A percentile compares a stretch with the other conserved stretches of the same genome.
These are phyloP conservation scores for Otis tarda DNA, from an alignment of 2,113 vertebrate genomes.

Conservation along the genomic window DNA sequence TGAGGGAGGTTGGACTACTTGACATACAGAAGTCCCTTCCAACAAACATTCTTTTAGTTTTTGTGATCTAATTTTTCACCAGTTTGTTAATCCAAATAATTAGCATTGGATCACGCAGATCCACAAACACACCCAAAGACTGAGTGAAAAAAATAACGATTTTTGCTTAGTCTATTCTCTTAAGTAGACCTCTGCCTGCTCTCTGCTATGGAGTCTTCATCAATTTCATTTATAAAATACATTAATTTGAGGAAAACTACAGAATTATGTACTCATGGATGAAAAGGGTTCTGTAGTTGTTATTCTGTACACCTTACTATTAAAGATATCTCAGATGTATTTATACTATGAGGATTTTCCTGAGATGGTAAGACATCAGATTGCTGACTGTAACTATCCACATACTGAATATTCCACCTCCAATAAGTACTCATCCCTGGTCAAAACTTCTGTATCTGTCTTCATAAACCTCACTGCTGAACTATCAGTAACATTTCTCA, in stretches of 20 bases:
- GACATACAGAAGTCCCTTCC: neutral
- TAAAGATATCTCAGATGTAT: neutral
- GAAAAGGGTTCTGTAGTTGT: neutral
- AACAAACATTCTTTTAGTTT: neutral
- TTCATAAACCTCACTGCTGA: neutral
- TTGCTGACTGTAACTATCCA: neutral
- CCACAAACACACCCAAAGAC: neutral
- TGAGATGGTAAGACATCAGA: neutral
- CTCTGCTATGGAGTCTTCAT: neutral
- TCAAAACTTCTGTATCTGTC: neutral
- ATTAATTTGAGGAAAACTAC: neutral
- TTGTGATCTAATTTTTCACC: neutral
- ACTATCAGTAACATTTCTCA: neutral
- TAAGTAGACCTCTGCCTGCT: neutral
- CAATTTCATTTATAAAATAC: neutral
- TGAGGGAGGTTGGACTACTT: neutral
- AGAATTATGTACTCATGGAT: neutral
- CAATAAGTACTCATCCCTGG: neutral
- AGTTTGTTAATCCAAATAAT: neutral
- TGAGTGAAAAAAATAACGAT: neutral
- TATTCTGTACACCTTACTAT: neutral
- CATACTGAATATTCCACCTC: neutral
- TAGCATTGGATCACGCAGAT: neutral
- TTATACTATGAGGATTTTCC: neutral
- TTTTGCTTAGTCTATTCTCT: neutral